phyloP scores from a whole-genome alignment of 37 sponge, comb jelly and placozoan genomes.

The Corticium candelabrum region DNA sequence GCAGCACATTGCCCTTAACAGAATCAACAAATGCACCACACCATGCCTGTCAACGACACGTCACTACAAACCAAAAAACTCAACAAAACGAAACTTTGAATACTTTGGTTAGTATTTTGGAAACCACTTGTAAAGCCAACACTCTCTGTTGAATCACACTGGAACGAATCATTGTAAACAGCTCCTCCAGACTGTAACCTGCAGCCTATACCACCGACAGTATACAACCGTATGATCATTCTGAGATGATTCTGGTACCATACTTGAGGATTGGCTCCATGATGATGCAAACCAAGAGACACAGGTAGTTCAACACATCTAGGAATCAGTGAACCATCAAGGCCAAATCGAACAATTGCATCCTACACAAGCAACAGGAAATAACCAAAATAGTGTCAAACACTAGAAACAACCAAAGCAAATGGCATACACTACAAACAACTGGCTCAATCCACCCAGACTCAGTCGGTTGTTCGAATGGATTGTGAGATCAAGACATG shows the following conservation, averaged over 20 bases:
- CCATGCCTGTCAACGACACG: constrained; percentile 11
- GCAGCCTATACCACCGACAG: constrained; percentile 63
- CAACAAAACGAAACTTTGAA: background rate
- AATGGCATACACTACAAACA: too few species aligned
- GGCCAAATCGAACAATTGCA: constrained; percentile 36
- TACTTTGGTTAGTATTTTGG: constrained; percentile 20
- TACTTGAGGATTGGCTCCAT: constrained; percentile 76
- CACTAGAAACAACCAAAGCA: background rate
- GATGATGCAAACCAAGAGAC: constrained; percentile 73
- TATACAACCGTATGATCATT: background rate
- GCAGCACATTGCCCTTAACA: constrained; percentile 26
- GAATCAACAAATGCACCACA: constrained; percentile 24
- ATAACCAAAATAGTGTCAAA: background rate
- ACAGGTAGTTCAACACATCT: constrained; percentile 23
- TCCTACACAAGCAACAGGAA: background rate
- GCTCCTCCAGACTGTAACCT: constrained; percentile 76
- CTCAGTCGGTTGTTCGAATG: too few species aligned
- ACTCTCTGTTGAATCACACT: constrained; percentile 66
- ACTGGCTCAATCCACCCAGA: too few species aligned
- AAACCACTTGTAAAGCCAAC: constrained; percentile 42
- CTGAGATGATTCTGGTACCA: background rate
- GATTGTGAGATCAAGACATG: too few species aligned
- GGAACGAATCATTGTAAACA: constrained; percentile 51
- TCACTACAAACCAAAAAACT: background rate
- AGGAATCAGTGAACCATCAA: constrained; percentile 65